Base-by-base conservation (phyloP, 1,140 invertebrate species). In the Papilio aristodemus region DNA sequence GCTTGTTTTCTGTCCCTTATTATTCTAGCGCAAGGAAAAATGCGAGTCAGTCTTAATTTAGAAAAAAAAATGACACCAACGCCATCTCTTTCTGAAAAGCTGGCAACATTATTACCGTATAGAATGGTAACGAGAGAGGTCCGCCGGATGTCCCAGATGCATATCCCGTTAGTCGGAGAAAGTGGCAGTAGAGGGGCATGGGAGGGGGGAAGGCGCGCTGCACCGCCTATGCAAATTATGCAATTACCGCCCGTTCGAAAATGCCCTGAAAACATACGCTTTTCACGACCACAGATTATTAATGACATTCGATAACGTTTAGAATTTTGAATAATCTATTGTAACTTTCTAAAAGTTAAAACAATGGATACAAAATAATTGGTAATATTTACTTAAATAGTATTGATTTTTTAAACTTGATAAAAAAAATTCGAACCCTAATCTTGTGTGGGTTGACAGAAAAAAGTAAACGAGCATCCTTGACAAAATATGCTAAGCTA, bases 201-300 rank as follows among this genome's bases (percentile, higher is more conserved):
- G 43, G 14, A 9, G 4, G 4, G 13, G 43, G 8, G 14, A 46
- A 17, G 71, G 70, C 73, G 59, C 71, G 71, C 36, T 81, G 81
- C 80, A 84, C 76, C 71, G 73, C 72, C 83, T 87, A 87, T 86
- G 85, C 79, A 85, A 89, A 89, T 89, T 86, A 86, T 84, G 83
- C 85, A 89, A 87, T 87, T 89, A 79, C 72, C 7, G 14, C 57
- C 43, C 62, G 67, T 66, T 25, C 22, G 14, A 60, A 39, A 71
- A 60, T 36, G 32, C 58, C 17, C 39, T 46, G 39, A 66, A 41
- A 66, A 66, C 17, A 43, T 25, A 66, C n/a, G 13, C 25, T 66
- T 46, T 43, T 66, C 62, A 67, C 50, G 38, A 41, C 19, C 58
- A 68, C 36, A 46, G 66, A 50, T 59, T 46, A 39, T 38, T 38